Base-by-base conservation (phyloP, 2,113 vertebrate genomes). In the Sturnira hondurensis region DNA sequence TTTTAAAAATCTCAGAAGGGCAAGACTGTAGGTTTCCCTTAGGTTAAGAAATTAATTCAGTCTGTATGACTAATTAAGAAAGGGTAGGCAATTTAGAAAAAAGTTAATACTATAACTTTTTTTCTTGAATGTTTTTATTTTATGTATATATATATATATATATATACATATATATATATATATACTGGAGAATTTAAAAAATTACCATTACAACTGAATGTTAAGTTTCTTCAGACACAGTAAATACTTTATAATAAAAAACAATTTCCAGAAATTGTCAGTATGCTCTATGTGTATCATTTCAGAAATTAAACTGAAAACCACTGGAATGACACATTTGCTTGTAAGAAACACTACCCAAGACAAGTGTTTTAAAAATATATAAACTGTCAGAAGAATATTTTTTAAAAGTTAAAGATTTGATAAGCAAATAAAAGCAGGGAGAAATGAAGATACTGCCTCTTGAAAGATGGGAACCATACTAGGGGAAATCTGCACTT, bases 41-140 rank as follows among this genome's bases (percentile, higher is more conserved):
- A 43, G 94, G 96, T 98, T 91, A 97, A 96, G 68, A 97, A 98
- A 98, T 97, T 93, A 98, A 98, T 97, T 98, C 95, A 82, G 45
- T 91, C 15, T 96, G 97, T 97, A 95, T 31, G 54, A 95, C 89
- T 93, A 96, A 96, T 92, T 97, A 98, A 96, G 93, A 97, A 97
- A 93, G 11, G 14, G 38, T 43, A 98, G 45, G 33, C 12, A 89
- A 97, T 98, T 97, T 96, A 96, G 96, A 96, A 68, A 74, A 92
- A 93, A 97, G 19, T 88, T 95, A 96, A 56, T 77, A 84, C 65
- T 87, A 43, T 61, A 96, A 84, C 45, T 77, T 95, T 83, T 83
- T 77, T 94, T 77, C 24, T 67, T 78, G 20, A 96, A 43, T 77
- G 31, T 24, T 68, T 86, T 94, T n/a, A n/a, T n/a, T n/a, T n/a